Base-by-base conservation (phyloP, 2,888 invertebrate genomes). In the Monoplex corrugatus region DNA sequence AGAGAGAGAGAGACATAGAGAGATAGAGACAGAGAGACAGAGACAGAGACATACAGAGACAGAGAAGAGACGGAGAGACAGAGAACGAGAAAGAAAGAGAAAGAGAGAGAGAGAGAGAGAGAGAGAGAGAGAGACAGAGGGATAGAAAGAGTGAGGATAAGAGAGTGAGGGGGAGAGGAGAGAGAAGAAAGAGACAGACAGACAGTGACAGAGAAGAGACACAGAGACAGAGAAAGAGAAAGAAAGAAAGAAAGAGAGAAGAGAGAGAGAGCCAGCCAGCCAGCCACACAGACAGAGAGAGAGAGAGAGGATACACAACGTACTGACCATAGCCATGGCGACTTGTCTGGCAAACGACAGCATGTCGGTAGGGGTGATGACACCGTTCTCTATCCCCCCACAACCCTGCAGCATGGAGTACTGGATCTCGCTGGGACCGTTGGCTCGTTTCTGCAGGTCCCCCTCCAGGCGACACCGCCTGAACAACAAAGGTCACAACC, bases 311-410 rank as follows among this genome's bases (percentile, higher is more conserved):
- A 19, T 32, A 68, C 68, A 68, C 68, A 68, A 19, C 13, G 16
- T 23, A 93, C 96, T 97, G 96, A 98, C 98, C 98, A 98, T 98
- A 91, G 98, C 98, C 95, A 97, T 97, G 0, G 98, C 97, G 84
- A 98, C 97, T 96, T 98, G 98, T 83, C 98, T 96, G 5, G 98
- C 98, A 95, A 98, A 98, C 10, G 98, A 98, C 23, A 98, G 95
- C 32, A 98, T 97, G 95, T 98, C 98, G 45, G 96, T 96, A 0
- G 97, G 96, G 0, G 97, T 97, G 83, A 95, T 93, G 0, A 94
- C 92, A 32, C 95, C 95, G 82, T 93, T 93, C 89, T 95, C 95
- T 23, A 94, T 93, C n/a, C 93, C 93, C 0, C 95, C 95, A 87
- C 93, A 91, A 28, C 94, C 94, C 85, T 95, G 94, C 90, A 95